phyloP scores from a whole-genome alignment of 1,140 invertebrate species.

The Apocrypta bakeri region DNA sequence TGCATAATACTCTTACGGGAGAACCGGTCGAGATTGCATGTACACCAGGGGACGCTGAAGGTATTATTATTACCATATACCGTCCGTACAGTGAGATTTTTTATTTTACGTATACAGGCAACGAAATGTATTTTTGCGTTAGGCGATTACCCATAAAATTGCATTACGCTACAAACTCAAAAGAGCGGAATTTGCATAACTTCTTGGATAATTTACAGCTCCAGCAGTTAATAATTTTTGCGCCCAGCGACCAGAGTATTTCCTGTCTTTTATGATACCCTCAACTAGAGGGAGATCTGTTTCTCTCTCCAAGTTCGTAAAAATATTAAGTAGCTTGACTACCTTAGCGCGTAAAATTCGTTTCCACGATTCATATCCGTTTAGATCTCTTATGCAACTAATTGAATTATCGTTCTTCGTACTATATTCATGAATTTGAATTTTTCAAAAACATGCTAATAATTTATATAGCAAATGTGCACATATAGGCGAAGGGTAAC shows the following conservation, averaged over 20 bases:
- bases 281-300: neutral
- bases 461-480: neutral
- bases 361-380: too few relatives aligned
- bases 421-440: too few relatives aligned
- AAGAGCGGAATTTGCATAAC: constrained; percentile 2
- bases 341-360: neutral
- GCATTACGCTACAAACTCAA: neutral
- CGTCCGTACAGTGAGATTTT: neutral
- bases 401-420: too few relatives aligned
- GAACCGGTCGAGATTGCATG: constrained; percentile 14
- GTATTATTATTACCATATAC: constrained; percentile 8
- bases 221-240: neutral
- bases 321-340: neutral
- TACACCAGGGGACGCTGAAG: neutral
- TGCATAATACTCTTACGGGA: neutral
- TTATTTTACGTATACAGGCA: neutral
- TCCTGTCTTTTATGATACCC: neutral
- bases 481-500: neutral
- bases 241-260: neutral
- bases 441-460: too few relatives aligned
- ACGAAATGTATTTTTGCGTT: constrained; percentile 34
- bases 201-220: constrained; percentile 24
- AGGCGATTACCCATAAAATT: constrained; percentile 5
- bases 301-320: neutral
- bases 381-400: neutral